Evolutionary conservation across 2,888 invertebrate genomes (phyloP), one percentile per base, ranked within the genome.

Genomic region (Sussaba pulchella): DNA sequence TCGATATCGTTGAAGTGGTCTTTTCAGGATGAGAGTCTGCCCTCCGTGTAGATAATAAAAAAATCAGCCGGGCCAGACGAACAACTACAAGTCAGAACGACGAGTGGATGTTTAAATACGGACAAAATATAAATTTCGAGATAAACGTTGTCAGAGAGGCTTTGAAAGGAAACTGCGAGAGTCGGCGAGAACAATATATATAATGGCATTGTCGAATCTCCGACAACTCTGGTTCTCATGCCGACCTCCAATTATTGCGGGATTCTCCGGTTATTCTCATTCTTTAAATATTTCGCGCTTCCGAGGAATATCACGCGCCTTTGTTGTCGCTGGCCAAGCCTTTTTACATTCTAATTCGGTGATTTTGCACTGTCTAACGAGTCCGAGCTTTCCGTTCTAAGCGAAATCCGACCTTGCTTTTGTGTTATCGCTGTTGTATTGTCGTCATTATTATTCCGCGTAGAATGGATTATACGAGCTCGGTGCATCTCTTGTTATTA

Each of bases 331-430:
- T 14, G 12, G n/a, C n/a, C 21, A 8, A 45, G 5, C 4, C 24
- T 12, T 19, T 64, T 57, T 24, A 54, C 26, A 47, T 64, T 63
- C 17, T 45, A 71, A 64, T 71, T 71, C 57, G 14, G 14, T 31
- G 12, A 71, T 61, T 67, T 24, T 45, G 39, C 12, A 50, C 50
- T 1, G 12, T 59, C 36, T n/a, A n/a, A n/a, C 1, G 24, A 6
- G 17, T 8, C 39, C 19, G 10, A 59, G 8, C n/a, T 36, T 61
- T 45, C n/a, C 39, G 39, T 52, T 24, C 10, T 41, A 10, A 14
- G 1, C 17, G n/a, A 47, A 39, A 36, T 59, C 14, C 54, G 21
- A 21, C 19, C 21, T 21, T 21, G 21, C 50, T n/a, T n/a, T 26
- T 12, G 4, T 26, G 6, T 26, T 24, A 26, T n/a, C 24, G 5